Percentiles rank a stretch among this genome's conserved stretches.
Conservation (phyloP, 64 coral and sea anemone species). For the Stichodactyla helianthus region DNA sequence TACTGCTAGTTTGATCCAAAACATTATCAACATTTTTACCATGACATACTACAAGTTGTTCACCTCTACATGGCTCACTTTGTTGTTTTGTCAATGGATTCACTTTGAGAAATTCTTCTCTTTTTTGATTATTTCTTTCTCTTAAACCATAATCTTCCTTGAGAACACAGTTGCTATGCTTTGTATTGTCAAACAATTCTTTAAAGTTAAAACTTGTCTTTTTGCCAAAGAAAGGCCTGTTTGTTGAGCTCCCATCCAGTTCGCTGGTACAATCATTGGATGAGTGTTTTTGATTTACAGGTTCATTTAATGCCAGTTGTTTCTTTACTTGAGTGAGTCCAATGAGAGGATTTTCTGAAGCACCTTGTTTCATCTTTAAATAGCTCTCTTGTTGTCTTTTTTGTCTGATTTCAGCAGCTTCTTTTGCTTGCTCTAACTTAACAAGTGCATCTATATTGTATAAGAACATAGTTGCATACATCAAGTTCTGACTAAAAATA, state of each 20-base stretch:
- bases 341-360: slow-evolving; percentile 44
- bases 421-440: slow-evolving; percentile 63
- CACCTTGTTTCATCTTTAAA: slow-evolving; percentile 20
- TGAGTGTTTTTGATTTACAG: neutral
- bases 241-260: neutral
- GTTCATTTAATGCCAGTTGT: slow-evolving; percentile 1
- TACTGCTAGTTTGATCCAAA: neutral
- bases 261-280: neutral
- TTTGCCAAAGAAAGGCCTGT: neutral
- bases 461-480: neutral
- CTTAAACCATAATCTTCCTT: neutral
- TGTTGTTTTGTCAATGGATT: slow-evolving; percentile 13
- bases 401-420: slow-evolving; percentile 84
- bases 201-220: neutral
- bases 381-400: slow-evolving; percentile 79
- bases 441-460: slow-evolving; percentile 42
- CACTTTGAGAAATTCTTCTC: neutral
- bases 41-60: slow-evolving; percentile 1
- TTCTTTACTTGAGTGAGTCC: slow-evolving; percentile 59
- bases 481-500: too few relatives aligned
- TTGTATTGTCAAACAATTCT: neutral
- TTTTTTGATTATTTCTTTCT: neutral
- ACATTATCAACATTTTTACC: neutral
- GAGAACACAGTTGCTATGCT: neutral
- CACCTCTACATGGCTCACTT: neutral